Conservation (phyloP, 2,888 invertebrate species). For the Lucinisca nassula region DNA sequence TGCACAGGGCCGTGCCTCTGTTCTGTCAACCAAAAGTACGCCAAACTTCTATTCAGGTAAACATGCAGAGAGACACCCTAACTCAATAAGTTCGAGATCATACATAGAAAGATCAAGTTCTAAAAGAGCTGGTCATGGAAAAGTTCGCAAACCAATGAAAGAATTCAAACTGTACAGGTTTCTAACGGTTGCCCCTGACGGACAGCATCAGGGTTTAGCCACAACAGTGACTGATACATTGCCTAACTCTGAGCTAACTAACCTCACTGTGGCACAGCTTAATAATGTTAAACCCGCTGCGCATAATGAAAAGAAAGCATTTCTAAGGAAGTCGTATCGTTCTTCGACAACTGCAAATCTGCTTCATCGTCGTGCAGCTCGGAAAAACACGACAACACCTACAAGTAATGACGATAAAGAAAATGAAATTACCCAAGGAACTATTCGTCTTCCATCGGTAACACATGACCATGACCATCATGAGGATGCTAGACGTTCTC, state of each 20-base stretch:
- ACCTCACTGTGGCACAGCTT: not conserved
- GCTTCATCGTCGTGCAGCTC: conserved; percentile 53
- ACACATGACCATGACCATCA: conserved; percentile 4
- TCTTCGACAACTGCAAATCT: conserved; percentile 58
- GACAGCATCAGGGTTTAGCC: conserved; percentile 39
- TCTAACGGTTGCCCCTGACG: conserved; percentile 74
- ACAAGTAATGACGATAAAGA: not conserved
- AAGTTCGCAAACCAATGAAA: conserved; percentile 55
- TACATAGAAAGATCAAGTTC: conserved; percentile 32
- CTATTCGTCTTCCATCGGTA: conserved; percentile 56
- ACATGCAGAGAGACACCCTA: not conserved
- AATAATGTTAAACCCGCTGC: not conserved
- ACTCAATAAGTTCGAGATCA: conserved; percentile 49
- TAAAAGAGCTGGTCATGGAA: conserved; percentile 20
- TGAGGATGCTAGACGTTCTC: not conserved
- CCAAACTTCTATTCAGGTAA: conserved; percentile 52
- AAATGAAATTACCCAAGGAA: conserved; percentile 22
- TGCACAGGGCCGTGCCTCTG: conserved; percentile 55
- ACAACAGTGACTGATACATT: conserved; percentile 35
- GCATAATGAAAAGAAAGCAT: conserved; percentile 15
- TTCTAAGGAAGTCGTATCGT: conserved; percentile 25
- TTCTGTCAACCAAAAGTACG: conserved; percentile 68
- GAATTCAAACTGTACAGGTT: conserved; percentile 79
- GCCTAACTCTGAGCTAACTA: not conserved
- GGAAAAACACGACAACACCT: conserved; percentile 16